A percentile compares a stretch with the other conserved stretches of the same genome.
These are phyloP conservation scores for Callaeas wilsoni DNA, from an alignment of 2,113 vertebrate species.

Conservation along the genomic window DNA sequence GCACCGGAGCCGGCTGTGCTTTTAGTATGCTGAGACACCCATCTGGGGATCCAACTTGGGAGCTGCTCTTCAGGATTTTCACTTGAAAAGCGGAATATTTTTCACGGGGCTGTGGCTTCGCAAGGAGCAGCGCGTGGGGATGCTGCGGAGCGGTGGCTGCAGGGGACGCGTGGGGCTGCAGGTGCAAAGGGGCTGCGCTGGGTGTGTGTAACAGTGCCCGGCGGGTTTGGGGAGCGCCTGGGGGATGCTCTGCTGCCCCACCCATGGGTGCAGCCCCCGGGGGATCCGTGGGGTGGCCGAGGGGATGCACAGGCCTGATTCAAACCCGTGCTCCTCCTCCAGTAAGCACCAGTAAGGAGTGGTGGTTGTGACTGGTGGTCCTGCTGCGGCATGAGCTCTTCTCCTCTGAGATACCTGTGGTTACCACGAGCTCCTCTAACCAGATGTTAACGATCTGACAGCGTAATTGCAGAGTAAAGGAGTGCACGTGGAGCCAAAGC, in stretches of 20 bases:
- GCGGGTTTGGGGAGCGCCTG: fast-evolving
- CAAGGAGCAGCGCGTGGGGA: neutral
- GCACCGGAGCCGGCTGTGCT: slow-evolving; percentile 1
- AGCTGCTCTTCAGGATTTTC: slow-evolving; percentile 48
- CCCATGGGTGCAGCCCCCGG: fast-evolving
- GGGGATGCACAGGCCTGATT: neutral
- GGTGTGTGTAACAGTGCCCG: fast-evolving
- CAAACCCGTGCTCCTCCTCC: neutral
- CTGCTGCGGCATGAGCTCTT: neutral
- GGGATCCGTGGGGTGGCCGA: fast-evolving
- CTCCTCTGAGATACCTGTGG: neutral
- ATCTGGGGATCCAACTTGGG: slow-evolving; percentile 44
- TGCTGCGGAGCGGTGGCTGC: neutral
- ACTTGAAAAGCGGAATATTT: slow-evolving; percentile 17
- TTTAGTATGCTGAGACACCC: slow-evolving; percentile 30
- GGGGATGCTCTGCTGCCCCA: neutral
- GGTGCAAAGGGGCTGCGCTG: neutral
- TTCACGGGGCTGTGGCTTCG: neutral
- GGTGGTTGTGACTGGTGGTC: neutral
- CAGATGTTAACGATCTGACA: slow-evolving; percentile 8
- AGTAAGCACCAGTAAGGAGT: neutral
- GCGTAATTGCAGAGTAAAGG: slow-evolving; percentile 12
- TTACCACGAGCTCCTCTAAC: neutral
- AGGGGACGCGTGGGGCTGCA: fast-evolving
- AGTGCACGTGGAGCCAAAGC: neutral